Evolutionary conservation across 1,140 invertebrate genomes (phyloP).

Genomic region (Campoletis sonorensis): DNA sequence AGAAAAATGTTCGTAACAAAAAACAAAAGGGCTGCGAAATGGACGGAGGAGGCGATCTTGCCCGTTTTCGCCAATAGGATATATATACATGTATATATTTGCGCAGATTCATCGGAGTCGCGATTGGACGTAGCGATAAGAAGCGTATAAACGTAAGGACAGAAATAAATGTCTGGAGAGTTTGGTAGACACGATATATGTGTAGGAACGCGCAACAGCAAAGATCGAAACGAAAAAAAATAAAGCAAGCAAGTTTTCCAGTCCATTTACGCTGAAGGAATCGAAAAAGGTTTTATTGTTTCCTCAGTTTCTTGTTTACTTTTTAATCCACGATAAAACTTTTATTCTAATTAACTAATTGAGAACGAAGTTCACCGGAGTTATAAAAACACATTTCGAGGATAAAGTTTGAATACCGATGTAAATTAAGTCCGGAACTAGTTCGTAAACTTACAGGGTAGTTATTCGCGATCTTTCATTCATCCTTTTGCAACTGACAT

Average conservation of each 20-base stretch:
- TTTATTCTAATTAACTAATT: too few species aligned
- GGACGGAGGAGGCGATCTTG: too few species aligned
- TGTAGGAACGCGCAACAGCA: not conserved
- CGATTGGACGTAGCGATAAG: not conserved
- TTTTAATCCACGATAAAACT: not conserved
- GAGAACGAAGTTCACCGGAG: too few species aligned
- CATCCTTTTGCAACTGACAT: conserved; percentile 33
- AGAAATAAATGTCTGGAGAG: not conserved
- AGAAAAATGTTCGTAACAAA: too few species aligned
- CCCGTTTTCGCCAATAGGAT: too few species aligned
- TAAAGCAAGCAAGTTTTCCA: not conserved
- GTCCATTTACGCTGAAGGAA: too few species aligned
- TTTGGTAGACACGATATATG: not conserved
- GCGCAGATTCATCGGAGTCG: not conserved
- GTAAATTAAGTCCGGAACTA: conserved; percentile 19
- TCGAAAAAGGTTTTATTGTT: not conserved
- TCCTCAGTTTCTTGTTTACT: not conserved
- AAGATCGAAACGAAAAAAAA: not conserved
- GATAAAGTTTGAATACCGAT: not conserved
- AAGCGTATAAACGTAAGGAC: not conserved
- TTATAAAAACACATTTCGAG: not conserved
- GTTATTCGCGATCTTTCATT: conserved; percentile 19
- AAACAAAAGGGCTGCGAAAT: too few species aligned
- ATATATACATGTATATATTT: not conserved
- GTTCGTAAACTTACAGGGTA: not conserved